Percentiles rank a stretch among this genome's conserved stretches.
Evolutionary conservation across 2,797 vertebrate species (phyloP).

Genomic region (Spheniscus humboldti): DNA sequence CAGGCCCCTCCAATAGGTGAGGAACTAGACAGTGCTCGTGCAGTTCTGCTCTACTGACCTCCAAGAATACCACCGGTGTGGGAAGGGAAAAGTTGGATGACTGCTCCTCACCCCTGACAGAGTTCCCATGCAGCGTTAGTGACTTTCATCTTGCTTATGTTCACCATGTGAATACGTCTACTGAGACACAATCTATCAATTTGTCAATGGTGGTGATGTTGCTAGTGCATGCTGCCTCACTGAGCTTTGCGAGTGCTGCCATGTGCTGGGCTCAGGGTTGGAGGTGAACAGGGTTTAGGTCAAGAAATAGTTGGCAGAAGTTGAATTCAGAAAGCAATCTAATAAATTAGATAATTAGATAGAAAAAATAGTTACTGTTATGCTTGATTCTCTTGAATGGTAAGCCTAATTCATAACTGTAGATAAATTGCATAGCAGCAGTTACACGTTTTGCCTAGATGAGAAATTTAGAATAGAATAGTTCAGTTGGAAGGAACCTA

Average conservation of each 20-base stretch:
- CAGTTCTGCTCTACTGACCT: not conserved
- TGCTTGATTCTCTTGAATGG: not conserved
- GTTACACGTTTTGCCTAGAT: not conserved
- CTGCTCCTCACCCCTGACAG: not conserved
- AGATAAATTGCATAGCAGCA: not conserved
- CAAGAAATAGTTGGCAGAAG: not conserved
- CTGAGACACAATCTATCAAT: not conserved
- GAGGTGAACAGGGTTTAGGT: rapidly evolving
- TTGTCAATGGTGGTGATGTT: not conserved
- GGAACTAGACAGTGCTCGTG: not conserved
- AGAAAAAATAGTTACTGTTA: not conserved
- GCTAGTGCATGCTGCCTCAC: rapidly evolving
- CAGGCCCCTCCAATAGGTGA: conserved; percentile 97
- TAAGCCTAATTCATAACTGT: not conserved
- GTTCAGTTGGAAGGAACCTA: not conserved
- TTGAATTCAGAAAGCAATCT: not conserved
- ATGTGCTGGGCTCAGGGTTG: not conserved
- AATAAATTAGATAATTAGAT: not conserved
- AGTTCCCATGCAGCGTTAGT: not conserved
- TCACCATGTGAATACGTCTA: rapidly evolving
- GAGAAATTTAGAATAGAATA: not conserved
- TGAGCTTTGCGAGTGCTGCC: not conserved
- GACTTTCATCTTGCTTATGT: not conserved
- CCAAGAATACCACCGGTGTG: not conserved
- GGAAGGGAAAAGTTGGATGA: not conserved